Conservation (phyloP, 2,113 vertebrate genomes). For the Plecotus auritus region DNA sequence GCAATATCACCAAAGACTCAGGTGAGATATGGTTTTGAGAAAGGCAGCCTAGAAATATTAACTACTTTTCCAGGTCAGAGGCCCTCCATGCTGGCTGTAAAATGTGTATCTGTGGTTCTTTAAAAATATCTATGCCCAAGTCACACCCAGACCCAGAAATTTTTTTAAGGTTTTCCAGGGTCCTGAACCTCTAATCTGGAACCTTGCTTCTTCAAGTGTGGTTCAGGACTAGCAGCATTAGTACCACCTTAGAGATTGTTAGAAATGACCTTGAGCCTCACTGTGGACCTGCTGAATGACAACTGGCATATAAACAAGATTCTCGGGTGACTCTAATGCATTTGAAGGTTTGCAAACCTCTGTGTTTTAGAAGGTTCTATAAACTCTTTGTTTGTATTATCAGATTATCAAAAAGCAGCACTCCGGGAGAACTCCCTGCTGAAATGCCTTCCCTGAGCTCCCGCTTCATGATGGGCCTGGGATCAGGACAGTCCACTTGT, state of each 20-base stretch:
- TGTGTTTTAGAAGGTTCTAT: not conserved
- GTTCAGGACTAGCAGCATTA: not conserved
- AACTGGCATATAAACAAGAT: not conserved
- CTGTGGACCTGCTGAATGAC: not conserved
- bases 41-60: not conserved
- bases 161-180: not conserved
- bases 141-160: not conserved
- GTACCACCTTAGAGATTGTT: not conserved
- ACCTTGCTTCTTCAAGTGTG: not conserved
- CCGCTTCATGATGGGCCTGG: not conserved
- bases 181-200: not conserved
- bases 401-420: not conserved
- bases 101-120: not conserved
- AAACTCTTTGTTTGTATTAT: not conserved
- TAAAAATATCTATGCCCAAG: not conserved
- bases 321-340: not conserved
- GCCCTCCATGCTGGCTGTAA: not conserved
- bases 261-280: not conserved
- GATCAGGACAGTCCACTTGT: not conserved
- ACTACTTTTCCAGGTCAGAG: not conserved
- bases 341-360: not conserved
- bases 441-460: not conserved
- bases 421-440: not conserved
- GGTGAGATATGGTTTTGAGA: not conserved
- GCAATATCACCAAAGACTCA: not conserved